Evolutionary conservation across 2,797 vertebrate genomes (phyloP).

Genomic region (Glyptemys insculpta): DNA sequence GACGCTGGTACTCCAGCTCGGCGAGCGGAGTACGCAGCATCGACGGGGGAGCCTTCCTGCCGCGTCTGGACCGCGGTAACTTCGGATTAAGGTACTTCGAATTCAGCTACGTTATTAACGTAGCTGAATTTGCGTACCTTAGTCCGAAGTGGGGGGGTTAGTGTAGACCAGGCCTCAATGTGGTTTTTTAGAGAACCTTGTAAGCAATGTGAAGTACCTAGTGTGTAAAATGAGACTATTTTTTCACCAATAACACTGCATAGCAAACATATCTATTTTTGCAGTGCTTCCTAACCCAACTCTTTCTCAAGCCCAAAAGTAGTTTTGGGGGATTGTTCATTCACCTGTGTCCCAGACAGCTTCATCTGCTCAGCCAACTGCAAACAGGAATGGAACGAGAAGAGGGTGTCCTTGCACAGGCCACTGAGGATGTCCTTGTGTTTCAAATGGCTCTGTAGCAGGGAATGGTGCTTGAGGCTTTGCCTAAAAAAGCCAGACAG

Average conservation of each 20-base stretch:
- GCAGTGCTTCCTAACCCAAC: background rate
- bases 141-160: too few relatives aligned
- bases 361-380: slow-evolving; percentile 90
- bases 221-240: background rate
- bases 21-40: too few relatives aligned
- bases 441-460: slow-evolving; percentile 89
- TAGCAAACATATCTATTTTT: background rate
- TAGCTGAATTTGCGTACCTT: too few relatives aligned
- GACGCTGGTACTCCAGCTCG: too few relatives aligned
- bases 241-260: background rate
- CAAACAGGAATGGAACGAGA: slow-evolving; percentile 87
- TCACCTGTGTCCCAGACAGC: slow-evolving; percentile 85
- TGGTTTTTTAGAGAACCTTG: background rate
- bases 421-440: slow-evolving; percentile 87
- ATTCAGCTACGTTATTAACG: too few relatives aligned
- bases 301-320: background rate
- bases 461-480: slow-evolving; percentile 90
- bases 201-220: background rate
- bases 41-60: too few relatives aligned
- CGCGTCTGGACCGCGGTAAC: too few relatives aligned
- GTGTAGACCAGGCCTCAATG: too few relatives aligned
- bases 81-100: too few relatives aligned
- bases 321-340: background rate
- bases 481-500: slow-evolving; percentile 82
- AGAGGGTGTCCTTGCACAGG: slow-evolving; percentile 89